A percentile compares a stretch with the other conserved stretches of the same genome.
Conservation (phyloP, 2,797 vertebrate genomes). For the Diglossa cyanea region DNA sequence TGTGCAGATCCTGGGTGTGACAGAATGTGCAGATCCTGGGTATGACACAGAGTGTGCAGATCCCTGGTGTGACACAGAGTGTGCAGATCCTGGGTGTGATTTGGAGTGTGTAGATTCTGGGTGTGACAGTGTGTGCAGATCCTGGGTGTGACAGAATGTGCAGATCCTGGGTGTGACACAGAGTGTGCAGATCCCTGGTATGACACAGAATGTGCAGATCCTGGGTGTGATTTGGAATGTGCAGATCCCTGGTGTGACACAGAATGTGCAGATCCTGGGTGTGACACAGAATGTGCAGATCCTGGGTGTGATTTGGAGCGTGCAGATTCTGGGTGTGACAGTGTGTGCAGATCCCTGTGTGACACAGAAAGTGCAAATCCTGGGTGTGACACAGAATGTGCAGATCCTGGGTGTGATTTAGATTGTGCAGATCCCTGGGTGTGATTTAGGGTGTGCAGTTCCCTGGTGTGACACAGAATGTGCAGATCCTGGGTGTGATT, state of each 20-base stretch:
- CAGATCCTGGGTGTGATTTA: background rate
- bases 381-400: background rate
- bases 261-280: no score
- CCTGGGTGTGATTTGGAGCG: background rate
- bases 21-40: background rate
- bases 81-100: background rate
- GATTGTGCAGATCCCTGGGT: background rate
- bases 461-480: background rate
- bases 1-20: no score
- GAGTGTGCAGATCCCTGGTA: background rate
- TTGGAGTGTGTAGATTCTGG: background rate
- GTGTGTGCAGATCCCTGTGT: no score
- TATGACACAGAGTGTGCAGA: no score
- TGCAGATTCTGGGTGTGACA: background rate
- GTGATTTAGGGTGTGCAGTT: no score
- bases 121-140: background rate
- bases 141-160: background rate
- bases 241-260: background rate
- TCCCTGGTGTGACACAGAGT: no score
- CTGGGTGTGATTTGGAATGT: no score
- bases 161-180: background rate
- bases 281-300: background rate
- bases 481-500: background rate
- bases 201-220: background rate
- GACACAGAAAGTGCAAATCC: no score